A percentile compares a stretch with the other conserved stretches of the same genome.
phyloP scores from a whole-genome alignment of 2,797 vertebrate genomes.

The Helarctos malayanus region DNA sequence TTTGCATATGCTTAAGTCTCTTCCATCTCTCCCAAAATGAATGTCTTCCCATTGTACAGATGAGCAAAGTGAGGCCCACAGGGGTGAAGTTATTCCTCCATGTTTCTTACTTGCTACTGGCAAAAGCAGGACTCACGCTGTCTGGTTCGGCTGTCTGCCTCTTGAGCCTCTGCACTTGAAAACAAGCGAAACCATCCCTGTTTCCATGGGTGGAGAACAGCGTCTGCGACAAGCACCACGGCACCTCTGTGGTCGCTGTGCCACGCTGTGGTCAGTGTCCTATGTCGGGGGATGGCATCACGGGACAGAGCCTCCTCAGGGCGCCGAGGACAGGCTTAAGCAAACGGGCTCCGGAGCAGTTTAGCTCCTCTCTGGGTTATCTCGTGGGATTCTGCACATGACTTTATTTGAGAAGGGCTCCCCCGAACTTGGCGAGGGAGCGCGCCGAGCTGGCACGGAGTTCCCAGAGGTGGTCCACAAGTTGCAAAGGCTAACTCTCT shows the following conservation, averaged over 20 bases:
- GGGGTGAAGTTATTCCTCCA: not conserved
- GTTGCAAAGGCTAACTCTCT: not conserved
- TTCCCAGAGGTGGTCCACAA: not conserved
- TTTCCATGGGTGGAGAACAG: not conserved
- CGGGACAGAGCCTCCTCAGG: not conserved
- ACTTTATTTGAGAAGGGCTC: not conserved
- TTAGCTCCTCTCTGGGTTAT: not conserved
- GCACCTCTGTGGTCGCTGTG: not conserved
- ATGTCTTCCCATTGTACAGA: conserved; percentile 30
- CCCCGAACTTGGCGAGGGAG: not conserved
- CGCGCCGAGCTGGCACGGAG: not conserved
- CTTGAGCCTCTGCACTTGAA: not conserved
- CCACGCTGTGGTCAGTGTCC: not conserved
- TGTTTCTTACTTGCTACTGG: not conserved
- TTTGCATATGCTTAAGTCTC: not conserved
- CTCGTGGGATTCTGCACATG: not conserved
- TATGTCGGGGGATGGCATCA: not conserved
- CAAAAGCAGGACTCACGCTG: not conserved
- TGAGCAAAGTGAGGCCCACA: not conserved
- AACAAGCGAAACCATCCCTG: not conserved
- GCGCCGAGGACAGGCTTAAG: not conserved
- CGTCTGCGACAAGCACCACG: not conserved
- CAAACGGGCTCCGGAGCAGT: no score
- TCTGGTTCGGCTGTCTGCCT: not conserved
- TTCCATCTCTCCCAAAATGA: not conserved